phyloP scores from a whole-genome alignment of 2,888 invertebrate species.

The Mythimna vitellina region DNA sequence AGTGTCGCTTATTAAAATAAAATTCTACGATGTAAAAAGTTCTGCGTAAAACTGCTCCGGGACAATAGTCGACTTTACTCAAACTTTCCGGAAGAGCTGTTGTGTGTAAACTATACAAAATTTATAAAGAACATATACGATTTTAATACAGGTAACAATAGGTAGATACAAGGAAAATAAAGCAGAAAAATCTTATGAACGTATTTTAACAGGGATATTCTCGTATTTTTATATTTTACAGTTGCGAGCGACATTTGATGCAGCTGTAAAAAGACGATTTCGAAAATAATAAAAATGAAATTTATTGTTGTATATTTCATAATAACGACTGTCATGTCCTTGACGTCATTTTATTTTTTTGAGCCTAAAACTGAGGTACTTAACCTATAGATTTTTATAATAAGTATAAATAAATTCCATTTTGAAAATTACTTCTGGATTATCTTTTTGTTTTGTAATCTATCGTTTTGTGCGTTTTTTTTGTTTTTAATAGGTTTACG shows the following conservation, averaged over 20 bases:
- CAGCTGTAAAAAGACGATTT: conserved; percentile 60
- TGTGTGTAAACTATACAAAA: not conserved
- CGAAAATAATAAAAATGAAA: conserved; percentile 55
- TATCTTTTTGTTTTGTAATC: not conserved
- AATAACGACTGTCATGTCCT: conserved; percentile 45
- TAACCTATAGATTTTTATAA: not conserved
- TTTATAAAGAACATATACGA: not conserved
- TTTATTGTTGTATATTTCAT: conserved; percentile 43
- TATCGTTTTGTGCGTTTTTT: too few species aligned
- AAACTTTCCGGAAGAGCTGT: not conserved
- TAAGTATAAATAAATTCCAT: too few species aligned
- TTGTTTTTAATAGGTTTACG: too few species aligned
- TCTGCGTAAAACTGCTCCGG: too few species aligned
- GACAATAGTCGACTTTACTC: not conserved
- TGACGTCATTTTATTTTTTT: conserved; percentile 30
- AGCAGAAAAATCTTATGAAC: conserved; percentile 37
- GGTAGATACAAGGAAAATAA: conserved; percentile 10
- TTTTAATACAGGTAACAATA: not conserved
- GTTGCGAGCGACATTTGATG: conserved; percentile 54
- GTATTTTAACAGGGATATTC: conserved; percentile 33
- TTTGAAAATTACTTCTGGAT: not conserved
- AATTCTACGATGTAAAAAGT: too few species aligned
- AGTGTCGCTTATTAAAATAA: too few species aligned
- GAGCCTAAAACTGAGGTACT: not conserved
- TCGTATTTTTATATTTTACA: conserved; percentile 49